These are phyloP conservation scores for Micoletzkya japonica DNA, from an alignment of 2,888 invertebrate genomes.

Conservation along the genomic window DNA sequence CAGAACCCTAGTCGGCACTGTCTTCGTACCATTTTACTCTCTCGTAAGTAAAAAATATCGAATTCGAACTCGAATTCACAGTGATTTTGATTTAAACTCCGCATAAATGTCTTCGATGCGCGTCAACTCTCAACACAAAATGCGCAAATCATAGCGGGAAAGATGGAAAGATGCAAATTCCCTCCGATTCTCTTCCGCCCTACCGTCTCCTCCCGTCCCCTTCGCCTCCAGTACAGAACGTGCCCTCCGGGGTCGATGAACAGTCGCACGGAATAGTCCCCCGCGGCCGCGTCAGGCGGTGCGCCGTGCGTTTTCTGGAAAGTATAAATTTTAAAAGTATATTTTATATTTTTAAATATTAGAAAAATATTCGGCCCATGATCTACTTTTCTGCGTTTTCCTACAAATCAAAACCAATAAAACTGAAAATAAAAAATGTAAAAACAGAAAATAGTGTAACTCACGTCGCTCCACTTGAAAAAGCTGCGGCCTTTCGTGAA, in stretches of 20 bases:
- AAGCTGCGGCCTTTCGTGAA: constrained; percentile 8
- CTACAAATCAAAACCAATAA: not conserved
- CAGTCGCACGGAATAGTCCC: constrained; percentile 21
- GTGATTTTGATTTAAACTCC: no score
- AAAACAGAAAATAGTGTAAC: not conserved
- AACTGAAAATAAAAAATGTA: not conserved
- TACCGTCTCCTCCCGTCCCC: constrained; percentile 1
- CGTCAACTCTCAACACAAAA: no score
- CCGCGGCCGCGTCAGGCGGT: not conserved
- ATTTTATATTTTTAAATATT: no score
- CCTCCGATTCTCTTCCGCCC: constrained; percentile 12
- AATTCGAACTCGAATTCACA: no score
- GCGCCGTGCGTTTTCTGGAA: constrained; percentile 14
- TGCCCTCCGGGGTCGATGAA: constrained; percentile 43
- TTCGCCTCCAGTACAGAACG: constrained; percentile 47
- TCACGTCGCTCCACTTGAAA: constrained; percentile 26
- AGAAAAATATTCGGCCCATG: no score
- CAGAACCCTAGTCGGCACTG: no score
- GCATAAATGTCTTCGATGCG: no score
- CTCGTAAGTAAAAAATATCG: no score
- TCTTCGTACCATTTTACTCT: no score
- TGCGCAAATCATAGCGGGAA: not conserved
- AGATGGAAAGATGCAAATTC: not conserved
- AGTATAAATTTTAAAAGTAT: no score
- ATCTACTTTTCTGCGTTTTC: no score